phyloP scores from a whole-genome alignment of 2,113 vertebrate genomes.

The Aldabrachelys gigantea region DNA sequence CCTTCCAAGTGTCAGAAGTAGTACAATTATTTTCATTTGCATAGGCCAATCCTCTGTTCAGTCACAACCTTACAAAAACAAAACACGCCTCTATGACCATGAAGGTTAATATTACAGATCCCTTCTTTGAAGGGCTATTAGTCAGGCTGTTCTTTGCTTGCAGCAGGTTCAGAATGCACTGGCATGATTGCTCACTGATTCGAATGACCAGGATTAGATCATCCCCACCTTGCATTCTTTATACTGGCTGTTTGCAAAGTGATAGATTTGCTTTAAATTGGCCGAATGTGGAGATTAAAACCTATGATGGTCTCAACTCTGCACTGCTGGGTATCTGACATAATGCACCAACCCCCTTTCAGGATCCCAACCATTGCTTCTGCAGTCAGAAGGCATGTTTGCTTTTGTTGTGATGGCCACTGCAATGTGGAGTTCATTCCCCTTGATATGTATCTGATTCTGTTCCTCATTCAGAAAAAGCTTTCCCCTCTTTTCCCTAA shows the following conservation, averaged over 20 bases:
- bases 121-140: not conserved
- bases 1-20: not conserved
- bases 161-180: not conserved
- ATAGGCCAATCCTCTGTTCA: not conserved
- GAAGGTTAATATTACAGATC: not conserved
- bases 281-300: not conserved
- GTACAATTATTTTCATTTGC: not conserved
- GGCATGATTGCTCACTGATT: not conserved
- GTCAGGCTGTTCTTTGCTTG: not conserved
- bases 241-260: not conserved
- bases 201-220: slow-evolving; percentile 1
- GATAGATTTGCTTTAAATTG: not conserved
- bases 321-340: not conserved
- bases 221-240: slow-evolving; percentile 22
- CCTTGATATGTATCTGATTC: not conserved
- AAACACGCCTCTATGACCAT: slow-evolving; percentile 16
- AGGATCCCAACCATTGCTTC: not conserved
- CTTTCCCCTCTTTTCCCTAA: not conserved
- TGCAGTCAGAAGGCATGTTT: not conserved
- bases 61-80: not conserved
- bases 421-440: not conserved
- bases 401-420: not conserved
- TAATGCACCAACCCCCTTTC: not conserved
- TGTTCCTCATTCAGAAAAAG: not conserved
- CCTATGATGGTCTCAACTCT: not conserved